phyloP scores from a whole-genome alignment of 2,113 vertebrate species.

The Epinephelus fuscoguttatus region DNA sequence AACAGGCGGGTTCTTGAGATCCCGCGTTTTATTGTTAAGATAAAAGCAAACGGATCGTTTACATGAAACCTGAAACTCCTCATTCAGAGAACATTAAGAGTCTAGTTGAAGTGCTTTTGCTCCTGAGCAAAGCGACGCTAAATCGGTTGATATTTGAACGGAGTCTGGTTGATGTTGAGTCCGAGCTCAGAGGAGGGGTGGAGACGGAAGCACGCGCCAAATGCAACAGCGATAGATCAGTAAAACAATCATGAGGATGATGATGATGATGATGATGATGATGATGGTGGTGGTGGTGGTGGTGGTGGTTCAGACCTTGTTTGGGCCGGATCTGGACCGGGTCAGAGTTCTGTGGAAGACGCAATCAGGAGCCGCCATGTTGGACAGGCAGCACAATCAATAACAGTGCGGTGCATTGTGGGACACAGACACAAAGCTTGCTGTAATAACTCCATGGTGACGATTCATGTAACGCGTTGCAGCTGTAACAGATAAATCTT shows the following conservation, averaged over 20 bases:
- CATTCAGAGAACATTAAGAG: rapidly evolving
- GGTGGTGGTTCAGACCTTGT: conserved; percentile 27
- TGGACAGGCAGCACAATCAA: background rate
- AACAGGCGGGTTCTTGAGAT: background rate
- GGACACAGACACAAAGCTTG: conserved; percentile 13
- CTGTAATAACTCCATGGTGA: no score
- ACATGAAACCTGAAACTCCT: background rate
- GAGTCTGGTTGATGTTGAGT: conserved; percentile 21
- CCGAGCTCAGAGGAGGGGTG: no score
- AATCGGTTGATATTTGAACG: background rate
- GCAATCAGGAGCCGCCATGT: conserved; percentile 74
- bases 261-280: no score
- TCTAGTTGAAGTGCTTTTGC: background rate
- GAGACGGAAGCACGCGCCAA: no score
- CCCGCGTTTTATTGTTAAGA: no score
- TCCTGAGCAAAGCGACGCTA: background rate
- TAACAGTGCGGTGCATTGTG: conserved; percentile 75
- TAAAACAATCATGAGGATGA: no score
- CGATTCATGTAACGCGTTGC: no score
- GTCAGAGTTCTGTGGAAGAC: conserved; percentile 67
- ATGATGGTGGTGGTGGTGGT: no score
- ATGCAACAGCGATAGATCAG: no score
- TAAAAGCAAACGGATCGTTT: background rate
- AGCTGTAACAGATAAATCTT: no score
- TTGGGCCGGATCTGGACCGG: conserved; percentile 23